Evolutionary conservation across 35 echinoderm and acorn worm genomes (phyloP), one percentile per base, ranked within the genome.

Genomic region (Apostichopus californicus): DNA sequence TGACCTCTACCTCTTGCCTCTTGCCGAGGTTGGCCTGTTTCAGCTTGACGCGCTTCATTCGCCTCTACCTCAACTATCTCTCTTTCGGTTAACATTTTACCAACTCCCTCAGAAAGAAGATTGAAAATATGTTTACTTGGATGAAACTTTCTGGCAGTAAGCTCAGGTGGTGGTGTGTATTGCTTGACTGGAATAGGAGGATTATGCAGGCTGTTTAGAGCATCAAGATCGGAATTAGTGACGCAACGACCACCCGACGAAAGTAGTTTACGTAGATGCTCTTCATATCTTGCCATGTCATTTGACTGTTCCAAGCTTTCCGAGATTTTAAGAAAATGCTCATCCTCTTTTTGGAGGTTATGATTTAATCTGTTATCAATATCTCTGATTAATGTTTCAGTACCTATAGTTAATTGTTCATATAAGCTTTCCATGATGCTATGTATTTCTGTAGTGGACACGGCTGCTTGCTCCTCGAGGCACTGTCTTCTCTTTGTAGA

Each of bases 21-120:
- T 46, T 46, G 34, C 34, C 34, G 34, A 46, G 34, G 1, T 46
- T 46, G 6, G 73, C 73, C 5, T 17, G 17, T 7, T 17, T 46
- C 34, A 46, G 34, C 34, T 46, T 46, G 34, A 46, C 34, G 34
- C 3, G 34, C 17, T 7, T 80, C 53, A 7, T 21, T 80, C 5
- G 20, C 78, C 26, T 80, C 26, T 13, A 25, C 17, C 78, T 52
- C 24, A n/a, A 14, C 55, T 34, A 55, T n/a, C 55, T 83, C 80
- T 5, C 55, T 18, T 22, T 87, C 86, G 55, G 86, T 87, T 65
- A 87, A 34, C 25, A 87, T 87, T 11, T 59, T 21, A 18, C 86
- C 86, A 14, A 87, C 11, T 18, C 59, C 55, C 53, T 89, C 63
- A 2, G n/a, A 21, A 18, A 75, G 17, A n/a, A 75, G 71, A 18